Percentiles rank a stretch among this genome's conserved stretches.
Evolutionary conservation across 2,113 vertebrate species (phyloP).

Genomic region (Scolopax mira): DNA sequence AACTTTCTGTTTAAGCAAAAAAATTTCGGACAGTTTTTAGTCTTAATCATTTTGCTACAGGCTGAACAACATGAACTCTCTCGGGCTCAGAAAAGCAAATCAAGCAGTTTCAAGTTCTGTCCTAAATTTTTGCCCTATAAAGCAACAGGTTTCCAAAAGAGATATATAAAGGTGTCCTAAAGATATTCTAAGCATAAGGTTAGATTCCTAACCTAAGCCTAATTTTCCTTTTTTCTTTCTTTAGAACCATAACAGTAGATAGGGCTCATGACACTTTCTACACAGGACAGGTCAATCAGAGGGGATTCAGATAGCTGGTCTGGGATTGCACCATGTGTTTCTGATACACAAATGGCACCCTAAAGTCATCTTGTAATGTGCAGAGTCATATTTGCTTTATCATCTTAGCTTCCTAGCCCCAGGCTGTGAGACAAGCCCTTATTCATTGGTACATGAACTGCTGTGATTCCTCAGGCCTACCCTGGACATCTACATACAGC

Average conservation of each 20-base stretch:
- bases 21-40: background rate
- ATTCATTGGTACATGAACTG: background rate
- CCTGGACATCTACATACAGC: background rate
- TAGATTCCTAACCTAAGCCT: background rate
- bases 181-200: background rate
- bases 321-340: background rate
- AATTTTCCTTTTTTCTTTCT: background rate
- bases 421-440: background rate
- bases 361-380: background rate
- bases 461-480: background rate
- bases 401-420: background rate
- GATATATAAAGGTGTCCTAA: background rate
- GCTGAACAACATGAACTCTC: background rate
- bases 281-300: background rate
- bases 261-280: background rate
- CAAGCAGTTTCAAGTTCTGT: background rate
- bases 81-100: background rate
- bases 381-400: background rate
- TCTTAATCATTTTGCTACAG: background rate
- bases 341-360: background rate
- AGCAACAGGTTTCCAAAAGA: background rate
- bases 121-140: background rate
- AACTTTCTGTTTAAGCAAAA: background rate
- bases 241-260: background rate
- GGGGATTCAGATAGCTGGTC: background rate